Evolutionary conservation across 2,113 vertebrate species (phyloP).

Genomic region (Glaucidium brasilianum): DNA sequence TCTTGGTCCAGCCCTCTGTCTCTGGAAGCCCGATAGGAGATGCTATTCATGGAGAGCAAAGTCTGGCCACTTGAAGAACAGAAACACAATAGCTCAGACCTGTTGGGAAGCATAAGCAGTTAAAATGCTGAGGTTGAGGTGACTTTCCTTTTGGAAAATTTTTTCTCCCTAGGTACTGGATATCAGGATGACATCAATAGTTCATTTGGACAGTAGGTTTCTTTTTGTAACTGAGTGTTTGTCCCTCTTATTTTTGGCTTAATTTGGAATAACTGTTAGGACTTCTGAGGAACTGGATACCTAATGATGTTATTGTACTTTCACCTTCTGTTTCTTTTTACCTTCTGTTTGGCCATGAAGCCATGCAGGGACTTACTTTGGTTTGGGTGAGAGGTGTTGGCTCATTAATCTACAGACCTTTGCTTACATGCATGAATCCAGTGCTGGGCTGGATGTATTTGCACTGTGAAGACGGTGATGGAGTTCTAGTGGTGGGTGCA

Average conservation of each 20-base stretch:
- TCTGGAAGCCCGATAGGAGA: not conserved
- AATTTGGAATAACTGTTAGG: not conserved
- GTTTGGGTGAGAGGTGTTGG: rapidly evolving
- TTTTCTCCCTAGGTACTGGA: rapidly evolving
- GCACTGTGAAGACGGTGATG: not conserved
- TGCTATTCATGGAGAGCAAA: not conserved
- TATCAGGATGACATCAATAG: not conserved
- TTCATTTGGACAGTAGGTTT: not conserved
- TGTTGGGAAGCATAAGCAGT: not conserved
- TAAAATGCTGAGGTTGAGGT: rapidly evolving
- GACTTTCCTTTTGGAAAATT: not conserved
- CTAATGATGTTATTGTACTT: not conserved
- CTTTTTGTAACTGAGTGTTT: not conserved
- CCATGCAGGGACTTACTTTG: not conserved
- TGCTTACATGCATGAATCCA: not conserved
- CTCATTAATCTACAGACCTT: not conserved
- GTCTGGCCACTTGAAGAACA: not conserved
- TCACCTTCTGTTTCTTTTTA: not conserved
- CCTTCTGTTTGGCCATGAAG: not conserved
- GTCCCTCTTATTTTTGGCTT: not conserved
- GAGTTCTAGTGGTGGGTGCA: not conserved
- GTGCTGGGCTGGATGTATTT: not conserved
- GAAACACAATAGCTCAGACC: not conserved
- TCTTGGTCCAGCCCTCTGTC: not conserved
- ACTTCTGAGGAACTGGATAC: not conserved